Conservation (phyloP, 2,113 vertebrate genomes). For the Tamias sibiricus region DNA sequence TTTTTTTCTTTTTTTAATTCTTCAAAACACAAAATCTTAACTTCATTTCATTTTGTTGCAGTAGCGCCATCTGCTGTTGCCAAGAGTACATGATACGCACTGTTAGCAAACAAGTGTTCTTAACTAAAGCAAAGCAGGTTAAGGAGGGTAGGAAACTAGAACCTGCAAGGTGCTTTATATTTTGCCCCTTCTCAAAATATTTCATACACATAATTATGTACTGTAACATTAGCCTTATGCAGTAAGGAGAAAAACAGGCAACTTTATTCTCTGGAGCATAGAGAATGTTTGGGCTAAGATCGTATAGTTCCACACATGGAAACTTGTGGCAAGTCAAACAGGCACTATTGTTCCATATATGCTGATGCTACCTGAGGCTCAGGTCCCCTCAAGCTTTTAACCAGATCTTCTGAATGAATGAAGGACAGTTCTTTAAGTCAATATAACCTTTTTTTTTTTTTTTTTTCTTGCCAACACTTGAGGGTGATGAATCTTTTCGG, state of each 20-base stretch:
- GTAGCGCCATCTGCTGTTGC: constrained; percentile 69
- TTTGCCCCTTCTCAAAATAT: background rate
- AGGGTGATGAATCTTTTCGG: background rate
- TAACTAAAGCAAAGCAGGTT: background rate
- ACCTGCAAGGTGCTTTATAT: background rate
- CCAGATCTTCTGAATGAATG: background rate
- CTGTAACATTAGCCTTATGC: background rate
- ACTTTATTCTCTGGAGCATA: background rate
- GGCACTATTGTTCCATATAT: fast-evolving
- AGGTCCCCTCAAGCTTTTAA: background rate
- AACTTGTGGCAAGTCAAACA: background rate
- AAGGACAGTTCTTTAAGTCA: background rate
- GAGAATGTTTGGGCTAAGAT: background rate
- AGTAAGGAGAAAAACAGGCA: background rate
- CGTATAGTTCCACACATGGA: background rate
- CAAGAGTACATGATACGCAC: background rate
- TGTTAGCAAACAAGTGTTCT: background rate
- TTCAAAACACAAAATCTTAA: background rate
- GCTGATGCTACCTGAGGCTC: background rate
- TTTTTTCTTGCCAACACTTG: background rate
- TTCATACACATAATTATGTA: background rate
- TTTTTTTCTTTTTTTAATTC: background rate
- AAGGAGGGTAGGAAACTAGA: background rate
- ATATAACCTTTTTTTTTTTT: background rate
- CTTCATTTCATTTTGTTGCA: background rate